Conservation (phyloP, 2,113 vertebrate species). For the mouse (Mus musculus) region GRCm39 chr2:11161001-11161500, state of each 20-base stretch:
- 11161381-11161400: background rate
- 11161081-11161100: background rate
- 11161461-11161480: background rate
- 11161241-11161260: background rate
- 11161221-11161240: background rate
- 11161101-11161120: background rate
- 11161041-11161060: background rate
- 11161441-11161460: background rate
- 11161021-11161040: background rate
- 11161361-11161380: background rate
- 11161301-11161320: background rate
- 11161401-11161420: background rate
- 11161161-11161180: background rate
- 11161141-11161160: background rate
- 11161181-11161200: background rate
- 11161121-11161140: background rate
- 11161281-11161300: too few species aligned
- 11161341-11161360: background rate
- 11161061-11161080: background rate
- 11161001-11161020: too few species aligned
- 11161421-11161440: background rate
- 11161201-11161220: too few species aligned
- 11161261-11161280: too few species aligned
- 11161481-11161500: background rate
- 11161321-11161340: background rate